Conservation (phyloP, 2,113 vertebrate species). For the Pelecanoides urinatrix region DNA sequence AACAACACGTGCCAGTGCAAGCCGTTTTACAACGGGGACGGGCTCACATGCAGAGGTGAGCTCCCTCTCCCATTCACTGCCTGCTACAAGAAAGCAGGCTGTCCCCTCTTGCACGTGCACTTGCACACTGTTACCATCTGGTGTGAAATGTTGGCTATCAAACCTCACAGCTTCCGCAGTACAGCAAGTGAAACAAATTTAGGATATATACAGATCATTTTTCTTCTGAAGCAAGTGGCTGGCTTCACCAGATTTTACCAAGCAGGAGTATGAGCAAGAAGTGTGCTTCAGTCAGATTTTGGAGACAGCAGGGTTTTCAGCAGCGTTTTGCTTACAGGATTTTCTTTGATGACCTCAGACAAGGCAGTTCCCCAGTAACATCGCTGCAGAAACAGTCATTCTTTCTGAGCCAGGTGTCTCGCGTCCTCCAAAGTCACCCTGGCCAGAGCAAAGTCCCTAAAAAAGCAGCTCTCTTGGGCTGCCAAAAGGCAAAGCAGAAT, state of each 20-base stretch:
- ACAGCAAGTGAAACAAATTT: background rate
- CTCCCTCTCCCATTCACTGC: background rate
- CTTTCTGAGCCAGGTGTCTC: background rate
- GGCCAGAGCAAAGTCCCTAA: background rate
- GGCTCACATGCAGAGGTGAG: conserved; percentile 85
- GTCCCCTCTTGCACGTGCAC: background rate
- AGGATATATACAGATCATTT: background rate
- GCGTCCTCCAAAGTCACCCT: background rate
- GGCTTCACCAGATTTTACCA: background rate
- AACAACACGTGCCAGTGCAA: conserved; percentile 89
- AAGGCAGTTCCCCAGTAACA: background rate
- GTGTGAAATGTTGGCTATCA: background rate
- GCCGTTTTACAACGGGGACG: conserved; percentile 86
- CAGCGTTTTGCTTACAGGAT: background rate
- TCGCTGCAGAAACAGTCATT: background rate
- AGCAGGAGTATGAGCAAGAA: background rate
- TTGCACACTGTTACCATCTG: rapidly evolving
- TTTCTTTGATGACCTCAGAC: background rate
- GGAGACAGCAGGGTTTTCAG: background rate
- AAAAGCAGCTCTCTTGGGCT: background rate
- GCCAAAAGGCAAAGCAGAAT: background rate
- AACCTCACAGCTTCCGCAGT: background rate
- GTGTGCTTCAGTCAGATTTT: background rate
- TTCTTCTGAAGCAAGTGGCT: background rate
- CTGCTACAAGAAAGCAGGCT: background rate